Base-by-base conservation (phyloP, 2,797 vertebrate species). In the Onychomys leucogaster region DNA sequence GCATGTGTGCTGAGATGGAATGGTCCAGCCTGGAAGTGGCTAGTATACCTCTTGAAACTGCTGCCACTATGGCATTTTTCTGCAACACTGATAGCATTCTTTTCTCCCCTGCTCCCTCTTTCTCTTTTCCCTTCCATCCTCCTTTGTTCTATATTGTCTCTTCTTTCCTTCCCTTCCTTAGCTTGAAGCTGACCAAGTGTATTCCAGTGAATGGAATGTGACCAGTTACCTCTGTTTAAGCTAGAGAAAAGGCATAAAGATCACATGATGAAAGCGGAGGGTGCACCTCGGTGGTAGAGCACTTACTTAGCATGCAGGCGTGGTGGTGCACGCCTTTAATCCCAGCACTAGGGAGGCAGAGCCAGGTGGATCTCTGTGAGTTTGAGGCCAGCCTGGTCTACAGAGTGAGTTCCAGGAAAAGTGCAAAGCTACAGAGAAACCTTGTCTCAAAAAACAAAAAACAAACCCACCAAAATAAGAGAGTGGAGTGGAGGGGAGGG, bases 151-250 rank as follows among this genome's bases (percentile, higher is more conserved):
- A 69, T 3, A 8, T 52, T 59, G 87, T 93, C 25, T 83, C 37
- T 83, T 23, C 75, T 88, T 84, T 81, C 84, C 61, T 89, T 76
- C 55, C 67, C 10, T 92, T 55, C 69, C 61, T 25, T 85, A 89
- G 32, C 67, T 77, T 94, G 21, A 89, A 41, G 82, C 34, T 92
- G 91, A 59, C 49, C 88, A 94, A 49, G 89, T 63, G 2, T 87
- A 80, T 52, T 75, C 57, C 34, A 46, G 46, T 25, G 25, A 17
- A 32, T 88, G 69, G 11, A 95, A 96, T 49, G 32, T 23, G 59
- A 67, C 75, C 76, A 46, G 73, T 80, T 90, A 59, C 25, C 52
- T 93, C 73, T 91, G 75, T 65, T 55, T 52, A 85, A 73, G 61
- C 55, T 67, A n/a, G 17, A 82, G 32, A 67, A 83, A 23, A 75